phyloP scores from a whole-genome alignment of 1,140 invertebrate genomes.

The Coenobita brevimanus region DNA sequence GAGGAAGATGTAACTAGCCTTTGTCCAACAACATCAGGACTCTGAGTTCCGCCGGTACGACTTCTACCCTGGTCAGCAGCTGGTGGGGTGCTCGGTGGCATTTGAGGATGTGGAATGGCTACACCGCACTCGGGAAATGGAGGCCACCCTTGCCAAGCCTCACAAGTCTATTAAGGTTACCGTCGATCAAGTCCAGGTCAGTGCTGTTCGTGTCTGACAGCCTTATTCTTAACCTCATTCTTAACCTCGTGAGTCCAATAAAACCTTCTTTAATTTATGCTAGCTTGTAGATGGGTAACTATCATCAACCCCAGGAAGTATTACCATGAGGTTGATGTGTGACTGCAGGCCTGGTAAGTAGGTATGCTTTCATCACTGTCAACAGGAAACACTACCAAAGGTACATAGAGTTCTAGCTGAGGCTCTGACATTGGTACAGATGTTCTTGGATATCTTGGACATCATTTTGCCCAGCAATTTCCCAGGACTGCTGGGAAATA shows the following conservation, averaged over 20 bases:
- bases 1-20: neutral
- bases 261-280: too few relatives aligned
- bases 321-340: too few relatives aligned
- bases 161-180: constrained; percentile 76
- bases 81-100: constrained; percentile 81
- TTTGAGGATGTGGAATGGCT: constrained; percentile 86
- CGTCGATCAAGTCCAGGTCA: constrained; percentile 79
- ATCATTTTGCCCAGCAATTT: too few relatives aligned
- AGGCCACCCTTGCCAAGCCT: constrained; percentile 78
- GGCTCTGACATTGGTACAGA: too few relatives aligned
- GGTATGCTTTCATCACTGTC: too few relatives aligned
- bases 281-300: too few relatives aligned
- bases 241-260: neutral
- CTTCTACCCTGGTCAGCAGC: constrained; percentile 85
- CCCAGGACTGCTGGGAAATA: too few relatives aligned
- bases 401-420: too few relatives aligned
- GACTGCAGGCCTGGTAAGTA: too few relatives aligned
- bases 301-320: too few relatives aligned
- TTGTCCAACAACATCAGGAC: constrained; percentile 73
- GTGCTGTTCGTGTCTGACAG: neutral
- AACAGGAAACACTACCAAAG: too few relatives aligned
- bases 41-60: constrained; percentile 80
- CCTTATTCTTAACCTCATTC: neutral
- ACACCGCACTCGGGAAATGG: constrained; percentile 83
- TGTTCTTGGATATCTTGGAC: too few relatives aligned